Evolutionary conservation across 1,140 invertebrate species (phyloP), one percentile per base, ranked within the genome.

Genomic region (Intoshia linei): DNA sequence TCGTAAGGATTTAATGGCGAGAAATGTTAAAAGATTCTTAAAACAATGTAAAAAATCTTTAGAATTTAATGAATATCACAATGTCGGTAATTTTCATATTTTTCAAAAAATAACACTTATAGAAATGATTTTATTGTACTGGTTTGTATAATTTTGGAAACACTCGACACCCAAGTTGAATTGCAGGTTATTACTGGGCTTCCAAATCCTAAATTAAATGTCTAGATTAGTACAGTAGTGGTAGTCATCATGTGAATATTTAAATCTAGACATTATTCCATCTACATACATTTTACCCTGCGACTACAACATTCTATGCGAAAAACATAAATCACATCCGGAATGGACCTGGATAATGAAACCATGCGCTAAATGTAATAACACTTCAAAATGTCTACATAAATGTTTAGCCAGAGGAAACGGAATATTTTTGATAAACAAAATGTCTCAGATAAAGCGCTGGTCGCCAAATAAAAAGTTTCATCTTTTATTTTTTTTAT

Each of bases 341-440:
- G 69, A 75, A 43, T 76, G 73, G 39, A 83, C 77, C 0, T 90
- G 78, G 78, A 90, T 90, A 38, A 83, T 90, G 74, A 90, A 87
- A 52, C 81, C 81, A 0, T 79, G 75, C 50, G 78, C 76, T 30
- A 58, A 59, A 55, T 54, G 54, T 56, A 38, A 34, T 17, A 11
- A n/a, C 5, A 36, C 10, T 21, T 29, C 14, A n/a, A 22, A 5
- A n/a, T 23, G 5, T 21, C 15, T 5, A 21, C 10, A 14, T 5
- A 19, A 22, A 29, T 36, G 15, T 36, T 40, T 44, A 61, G 61
- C 61, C 33, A 47, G 61, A 44, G 61, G 61, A 22, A 54, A 57
- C 45, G 62, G 62, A 5, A 68, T 68, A 37, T 68, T 67, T 46
- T 51, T 68, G 17, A 66, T 68, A 36, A 63, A 64, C 45, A 63